These are phyloP conservation scores for Lysiphlebus fabarum DNA, from an alignment of 1,140 invertebrate genomes.

Conservation along the genomic window DNA sequence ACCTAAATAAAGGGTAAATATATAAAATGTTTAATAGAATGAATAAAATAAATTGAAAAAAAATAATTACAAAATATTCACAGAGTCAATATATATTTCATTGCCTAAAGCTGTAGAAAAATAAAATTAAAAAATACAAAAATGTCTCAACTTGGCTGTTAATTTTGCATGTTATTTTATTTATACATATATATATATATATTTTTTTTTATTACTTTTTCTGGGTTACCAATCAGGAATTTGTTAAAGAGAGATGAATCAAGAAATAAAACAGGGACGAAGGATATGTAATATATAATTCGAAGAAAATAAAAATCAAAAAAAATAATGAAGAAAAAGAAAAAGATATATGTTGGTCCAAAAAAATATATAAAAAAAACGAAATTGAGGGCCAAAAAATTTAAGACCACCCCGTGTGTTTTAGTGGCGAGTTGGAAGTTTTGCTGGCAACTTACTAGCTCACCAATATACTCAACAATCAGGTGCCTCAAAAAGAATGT, in stretches of 20 bases:
- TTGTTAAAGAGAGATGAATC: too few species aligned
- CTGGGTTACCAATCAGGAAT: too few species aligned
- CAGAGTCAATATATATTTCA: slow-evolving; percentile 41
- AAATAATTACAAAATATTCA: slow-evolving; percentile 29
- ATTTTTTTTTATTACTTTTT: background rate
- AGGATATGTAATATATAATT: too few species aligned
- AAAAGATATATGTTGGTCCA: slow-evolving; percentile 23
- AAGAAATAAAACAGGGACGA: too few species aligned
- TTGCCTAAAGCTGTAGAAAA: slow-evolving; percentile 19
- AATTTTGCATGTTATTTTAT: slow-evolving; percentile 16
- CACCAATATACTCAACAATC: slow-evolving; percentile 37
- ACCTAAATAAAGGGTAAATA: too few species aligned
- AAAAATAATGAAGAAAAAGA: slow-evolving; percentile 14
- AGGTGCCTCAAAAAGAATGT: slow-evolving; percentile 46
- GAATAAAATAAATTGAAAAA: slow-evolving; percentile 2
- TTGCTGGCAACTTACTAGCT: too few species aligned
- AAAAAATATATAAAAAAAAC: slow-evolving; percentile 38
- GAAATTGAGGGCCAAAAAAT: slow-evolving; percentile 37
- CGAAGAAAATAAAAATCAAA: slow-evolving; percentile 1
- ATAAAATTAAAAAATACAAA: slow-evolving; percentile 38
- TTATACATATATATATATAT: too few species aligned
- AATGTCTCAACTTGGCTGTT: slow-evolving; percentile 44
- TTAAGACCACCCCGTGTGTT: slow-evolving; percentile 45
- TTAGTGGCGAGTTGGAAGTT: slow-evolving; percentile 27
- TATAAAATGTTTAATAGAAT: background rate